Conservation (phyloP, 2,888 invertebrate species). For the Bellardia bayeri region DNA sequence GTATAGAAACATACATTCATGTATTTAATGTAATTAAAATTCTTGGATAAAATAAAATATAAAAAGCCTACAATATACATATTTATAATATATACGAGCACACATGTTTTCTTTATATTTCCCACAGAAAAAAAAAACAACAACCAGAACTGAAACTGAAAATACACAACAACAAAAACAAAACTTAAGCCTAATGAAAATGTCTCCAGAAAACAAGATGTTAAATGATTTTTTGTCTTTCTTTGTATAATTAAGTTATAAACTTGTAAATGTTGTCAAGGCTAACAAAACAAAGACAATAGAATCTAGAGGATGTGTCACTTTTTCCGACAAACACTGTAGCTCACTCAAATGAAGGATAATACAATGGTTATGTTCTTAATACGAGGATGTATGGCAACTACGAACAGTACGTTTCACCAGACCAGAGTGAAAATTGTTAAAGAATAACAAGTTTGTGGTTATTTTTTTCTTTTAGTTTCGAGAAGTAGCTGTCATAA, state of each 20-base stretch:
- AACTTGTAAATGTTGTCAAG: conserved; percentile 29
- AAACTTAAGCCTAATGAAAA: conserved; percentile 7
- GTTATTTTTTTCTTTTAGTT: no score
- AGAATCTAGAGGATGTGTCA: neutral
- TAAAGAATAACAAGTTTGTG: no score
- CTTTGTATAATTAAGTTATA: conserved; percentile 35
- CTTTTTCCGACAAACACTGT: no score
- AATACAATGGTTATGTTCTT: neutral
- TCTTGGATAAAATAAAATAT: conserved; percentile 7
- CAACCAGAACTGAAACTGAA: neutral
- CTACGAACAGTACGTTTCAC: no score
- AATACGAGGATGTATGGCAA: neutral
- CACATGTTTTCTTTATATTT: neutral
- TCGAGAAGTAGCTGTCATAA: no score
- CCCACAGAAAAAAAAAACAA: neutral
- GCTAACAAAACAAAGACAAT: conserved; percentile 31
- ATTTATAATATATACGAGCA: neutral
- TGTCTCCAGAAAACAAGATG: conserved; percentile 1
- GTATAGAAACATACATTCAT: neutral
- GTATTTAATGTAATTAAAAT: conserved; percentile 24
- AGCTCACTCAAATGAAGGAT: neutral
- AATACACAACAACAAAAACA: neutral
- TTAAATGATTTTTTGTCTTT: conserved; percentile 8
- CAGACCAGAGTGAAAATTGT: no score
- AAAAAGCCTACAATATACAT: neutral